A percentile compares a stretch with the other conserved stretches of the same genome.
Conservation (phyloP, 2,797 vertebrate species). For the Moxostoma hubbsi region DNA sequence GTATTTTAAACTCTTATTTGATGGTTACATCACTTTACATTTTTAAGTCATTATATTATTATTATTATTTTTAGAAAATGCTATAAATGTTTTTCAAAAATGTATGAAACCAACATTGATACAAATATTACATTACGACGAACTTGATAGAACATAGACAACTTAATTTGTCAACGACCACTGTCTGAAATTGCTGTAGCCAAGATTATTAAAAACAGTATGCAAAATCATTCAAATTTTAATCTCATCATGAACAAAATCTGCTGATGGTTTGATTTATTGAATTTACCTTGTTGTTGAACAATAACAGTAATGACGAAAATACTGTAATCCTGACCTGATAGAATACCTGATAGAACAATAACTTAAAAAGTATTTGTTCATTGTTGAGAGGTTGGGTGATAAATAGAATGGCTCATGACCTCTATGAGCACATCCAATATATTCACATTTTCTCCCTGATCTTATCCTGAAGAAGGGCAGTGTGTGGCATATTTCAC, state of each 20-base stretch:
- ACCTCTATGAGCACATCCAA: slow-evolving; percentile 66
- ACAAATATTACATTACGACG: too few relatives aligned
- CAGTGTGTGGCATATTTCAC: slow-evolving; percentile 79
- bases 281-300: not conserved
- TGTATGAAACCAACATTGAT: too few relatives aligned
- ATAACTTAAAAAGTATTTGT: slow-evolving; percentile 41
- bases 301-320: not conserved
- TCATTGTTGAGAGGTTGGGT: slow-evolving; percentile 68
- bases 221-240: too few relatives aligned
- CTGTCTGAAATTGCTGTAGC: too few relatives aligned
- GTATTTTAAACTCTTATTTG: too few relatives aligned
- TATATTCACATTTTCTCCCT: slow-evolving; percentile 76
- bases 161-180: too few relatives aligned
- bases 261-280: not conserved
- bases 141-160: too few relatives aligned
- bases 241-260: not conserved
- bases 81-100: too few relatives aligned
- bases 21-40: too few relatives aligned
- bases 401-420: slow-evolving; percentile 75
- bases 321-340: not conserved
- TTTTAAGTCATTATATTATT: too few relatives aligned
- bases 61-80: too few relatives aligned
- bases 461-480: slow-evolving; percentile 78
- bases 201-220: not conserved
- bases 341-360: not conserved